Evolutionary conservation across 92 coral and sea anemone genomes (phyloP), one percentile per base, ranked within the genome.

Genomic region (Umimayanthus chanpuru): DNA sequence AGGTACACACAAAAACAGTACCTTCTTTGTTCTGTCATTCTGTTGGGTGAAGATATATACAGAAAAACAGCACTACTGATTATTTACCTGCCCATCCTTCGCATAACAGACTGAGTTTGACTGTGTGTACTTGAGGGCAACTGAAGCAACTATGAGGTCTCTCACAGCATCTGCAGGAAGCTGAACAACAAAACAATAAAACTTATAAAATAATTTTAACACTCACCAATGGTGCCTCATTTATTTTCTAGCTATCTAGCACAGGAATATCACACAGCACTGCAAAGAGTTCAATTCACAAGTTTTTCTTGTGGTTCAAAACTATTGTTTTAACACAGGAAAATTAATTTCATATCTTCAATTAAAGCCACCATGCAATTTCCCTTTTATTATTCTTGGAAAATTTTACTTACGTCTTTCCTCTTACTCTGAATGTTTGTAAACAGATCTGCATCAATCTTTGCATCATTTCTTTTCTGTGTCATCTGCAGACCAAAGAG

Each of bases 101-200:
- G 98, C 98, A 85, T 92, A 96, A 85, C 98, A 96, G 30, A 96
- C 98, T 43, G 98, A 96, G 92, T 96, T 96, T 41, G 98, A 96
- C 89, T 96, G 98, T 49, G 98, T 93, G 89, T 96, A 96, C 91
- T 96, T 96, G 91, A 96, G 85, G 9, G 98, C 98, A 44, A 96
- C 93, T 40, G 98, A 93, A 66, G 98, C 98, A 50, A 96, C 98
- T 41, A 92, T 85, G 80, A 96, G 90, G 85, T 96, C 98, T 64
- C 98, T 91, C 73, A 93, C 83, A 4, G 98, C 98, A 73, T 89
- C 89, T 26, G 92, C 88, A 28, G 98, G 98, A 61, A 96, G 88
- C 98, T 96, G 90, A 75, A 78, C 36, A 84, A 70, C 67, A 58
- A 40, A 76, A 77, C 64, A 56, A n/a, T 77, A 38, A 81, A 81